phyloP scores from a whole-genome alignment of 2,888 invertebrate genomes.

The Limnephilus auricula region DNA sequence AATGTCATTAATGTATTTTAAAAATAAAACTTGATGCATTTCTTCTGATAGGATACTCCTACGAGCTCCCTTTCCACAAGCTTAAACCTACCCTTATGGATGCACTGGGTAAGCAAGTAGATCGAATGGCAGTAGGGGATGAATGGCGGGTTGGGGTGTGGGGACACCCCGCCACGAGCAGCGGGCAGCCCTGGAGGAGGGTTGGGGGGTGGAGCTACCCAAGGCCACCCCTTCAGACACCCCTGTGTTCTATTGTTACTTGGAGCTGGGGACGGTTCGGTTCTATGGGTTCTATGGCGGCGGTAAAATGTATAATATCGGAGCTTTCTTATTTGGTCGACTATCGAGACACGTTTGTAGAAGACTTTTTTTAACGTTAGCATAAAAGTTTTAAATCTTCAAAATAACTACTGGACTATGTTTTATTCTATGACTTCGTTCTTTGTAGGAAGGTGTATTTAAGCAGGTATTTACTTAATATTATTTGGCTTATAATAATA shows the following conservation, averaged over 20 bases:
- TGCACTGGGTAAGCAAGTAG: conserved; percentile 37
- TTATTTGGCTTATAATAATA: no score
- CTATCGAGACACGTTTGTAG: background rate
- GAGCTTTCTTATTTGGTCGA: background rate
- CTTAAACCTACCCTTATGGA: conserved; percentile 26
- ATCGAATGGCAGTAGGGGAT: conserved; percentile 19
- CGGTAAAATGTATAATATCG: conserved; percentile 6
- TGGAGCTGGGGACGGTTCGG: conserved; percentile 51
- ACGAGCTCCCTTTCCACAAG: background rate
- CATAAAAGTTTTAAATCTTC: background rate
- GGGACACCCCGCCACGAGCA: conserved; percentile 15
- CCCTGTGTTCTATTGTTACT: conserved; percentile 61
- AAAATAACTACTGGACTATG: background rate
- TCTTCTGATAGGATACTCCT: background rate
- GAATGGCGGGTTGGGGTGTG: conserved; percentile 30
- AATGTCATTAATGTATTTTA: background rate
- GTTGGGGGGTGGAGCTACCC: conserved; percentile 52
- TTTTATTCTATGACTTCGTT: no score
- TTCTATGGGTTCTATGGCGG: conserved; percentile 17
- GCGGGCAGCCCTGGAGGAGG: conserved; percentile 41
- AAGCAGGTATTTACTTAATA: no score
- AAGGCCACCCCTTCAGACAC: conserved; percentile 54
- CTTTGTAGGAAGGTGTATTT: no score
- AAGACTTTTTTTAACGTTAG: background rate
- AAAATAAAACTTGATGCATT: background rate